phyloP scores from a whole-genome alignment of 2,113 vertebrate species.

The Psephotus haematonotus region DNA sequence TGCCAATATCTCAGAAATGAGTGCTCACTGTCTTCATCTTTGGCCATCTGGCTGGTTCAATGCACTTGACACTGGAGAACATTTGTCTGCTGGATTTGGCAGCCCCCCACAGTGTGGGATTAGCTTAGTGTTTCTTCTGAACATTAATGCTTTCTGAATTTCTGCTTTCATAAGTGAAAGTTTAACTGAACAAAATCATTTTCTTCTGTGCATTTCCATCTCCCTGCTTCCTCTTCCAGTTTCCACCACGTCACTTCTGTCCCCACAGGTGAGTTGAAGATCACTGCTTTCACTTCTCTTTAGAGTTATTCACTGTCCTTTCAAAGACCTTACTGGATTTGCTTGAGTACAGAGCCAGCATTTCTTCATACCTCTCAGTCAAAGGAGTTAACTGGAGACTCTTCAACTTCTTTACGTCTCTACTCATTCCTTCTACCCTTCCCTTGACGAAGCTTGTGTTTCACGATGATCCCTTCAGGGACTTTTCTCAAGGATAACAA shows the following conservation, averaged over 20 bases:
- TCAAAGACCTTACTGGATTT: background rate
- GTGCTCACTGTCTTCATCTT: background rate
- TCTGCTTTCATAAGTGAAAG: background rate
- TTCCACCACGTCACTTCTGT: background rate
- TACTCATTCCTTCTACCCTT: background rate
- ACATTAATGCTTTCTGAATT: background rate
- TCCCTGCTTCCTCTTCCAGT: background rate
- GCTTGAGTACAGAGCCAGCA: background rate
- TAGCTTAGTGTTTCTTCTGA: background rate
- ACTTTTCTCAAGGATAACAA: background rate
- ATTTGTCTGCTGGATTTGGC: background rate
- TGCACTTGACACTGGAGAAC: background rate
- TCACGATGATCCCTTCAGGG: background rate
- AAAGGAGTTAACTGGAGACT: background rate
- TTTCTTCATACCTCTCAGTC: background rate
- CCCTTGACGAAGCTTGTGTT: accelerated
- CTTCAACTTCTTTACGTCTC: background rate
- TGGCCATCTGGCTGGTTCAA: background rate
- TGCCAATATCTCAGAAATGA: background rate
- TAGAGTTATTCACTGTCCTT: background rate
- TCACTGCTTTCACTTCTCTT: background rate
- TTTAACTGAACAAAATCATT: background rate
- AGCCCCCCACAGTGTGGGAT: background rate
- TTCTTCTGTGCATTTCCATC: background rate
- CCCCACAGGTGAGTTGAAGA: background rate